Evolutionary conservation across 2,797 vertebrate genomes (phyloP).

Genomic region (Decapterus maruadsi): DNA sequence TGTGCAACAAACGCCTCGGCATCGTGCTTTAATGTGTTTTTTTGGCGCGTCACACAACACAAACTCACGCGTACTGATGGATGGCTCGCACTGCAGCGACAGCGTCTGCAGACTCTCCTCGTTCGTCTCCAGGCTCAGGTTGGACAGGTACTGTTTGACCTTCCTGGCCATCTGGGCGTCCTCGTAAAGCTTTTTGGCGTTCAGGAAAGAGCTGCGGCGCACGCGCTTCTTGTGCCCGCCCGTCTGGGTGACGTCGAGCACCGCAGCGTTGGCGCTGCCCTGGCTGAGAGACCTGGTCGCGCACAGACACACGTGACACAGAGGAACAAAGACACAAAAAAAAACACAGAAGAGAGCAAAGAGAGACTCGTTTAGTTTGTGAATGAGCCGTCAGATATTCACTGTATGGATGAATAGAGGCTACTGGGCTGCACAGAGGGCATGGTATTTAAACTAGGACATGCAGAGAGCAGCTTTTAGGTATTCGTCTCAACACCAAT

Average conservation of each 20-base stretch:
- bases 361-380: slow-evolving; percentile 22
- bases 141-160: slow-evolving; percentile 97
- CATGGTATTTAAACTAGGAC: slow-evolving; percentile 55
- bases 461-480: slow-evolving; percentile 77
- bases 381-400: neutral
- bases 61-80: slow-evolving; percentile 94
- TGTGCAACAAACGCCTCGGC: neutral
- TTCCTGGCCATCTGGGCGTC: slow-evolving; percentile 99
- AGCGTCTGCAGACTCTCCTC: slow-evolving; percentile 97
- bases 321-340: slow-evolving; percentile 31
- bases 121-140: slow-evolving; percentile 95
- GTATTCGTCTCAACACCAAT: slow-evolving; percentile 81
- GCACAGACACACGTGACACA: slow-evolving; percentile 8
- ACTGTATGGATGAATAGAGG: slow-evolving; percentile 2
- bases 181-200: slow-evolving; percentile 99
- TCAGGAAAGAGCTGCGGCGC: slow-evolving; percentile 97
- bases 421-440: slow-evolving; percentile 43
- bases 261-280: slow-evolving; percentile 93
- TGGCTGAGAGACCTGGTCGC: slow-evolving; percentile 96
- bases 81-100: slow-evolving; percentile 96
- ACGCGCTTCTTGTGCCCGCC: slow-evolving; percentile 98
- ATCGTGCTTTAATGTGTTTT: too few relatives aligned
- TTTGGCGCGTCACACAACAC: neutral
- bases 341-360: slow-evolving; percentile 11
- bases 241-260: slow-evolving; percentile 94